Conservation (phyloP, 1,140 invertebrate species). For the Papilio aristodemus region DNA sequence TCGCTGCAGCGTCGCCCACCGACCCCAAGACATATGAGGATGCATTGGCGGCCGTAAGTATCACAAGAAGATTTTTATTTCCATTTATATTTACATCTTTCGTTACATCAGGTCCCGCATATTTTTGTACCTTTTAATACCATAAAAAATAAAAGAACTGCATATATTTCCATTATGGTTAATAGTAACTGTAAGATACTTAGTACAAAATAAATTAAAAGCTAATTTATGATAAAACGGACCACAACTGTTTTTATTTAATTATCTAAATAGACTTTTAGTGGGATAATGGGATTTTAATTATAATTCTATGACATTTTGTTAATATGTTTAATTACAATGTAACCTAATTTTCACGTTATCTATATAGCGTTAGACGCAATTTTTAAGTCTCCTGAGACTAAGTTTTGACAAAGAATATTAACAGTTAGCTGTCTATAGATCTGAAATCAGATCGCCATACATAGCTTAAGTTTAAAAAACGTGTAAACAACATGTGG, state of each 20-base stretch:
- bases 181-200: not conserved
- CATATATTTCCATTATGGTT: no score
- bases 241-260: not conserved
- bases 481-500: no score
- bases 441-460: no score
- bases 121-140: no score
- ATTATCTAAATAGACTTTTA: slow-evolving; percentile 10
- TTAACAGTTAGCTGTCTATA: no score
- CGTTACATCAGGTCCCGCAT: no score
- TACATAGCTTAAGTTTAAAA: no score
- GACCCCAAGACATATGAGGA: slow-evolving; percentile 60
- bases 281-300: slow-evolving; percentile 10
- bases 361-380: not conserved
- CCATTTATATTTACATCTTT: no score
- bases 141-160: not conserved
- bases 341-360: not conserved
- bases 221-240: not conserved
- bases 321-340: not conserved
- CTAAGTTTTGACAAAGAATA: no score
- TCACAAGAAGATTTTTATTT: not conserved
- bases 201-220: slow-evolving; percentile 1
- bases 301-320: slow-evolving; percentile 1
- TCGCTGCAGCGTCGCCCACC: slow-evolving; percentile 59
- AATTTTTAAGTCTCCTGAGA: no score
- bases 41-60: slow-evolving; percentile 61